phyloP scores from a whole-genome alignment of 2,888 invertebrate species.

The Drepanosiphum platanoidis region DNA sequence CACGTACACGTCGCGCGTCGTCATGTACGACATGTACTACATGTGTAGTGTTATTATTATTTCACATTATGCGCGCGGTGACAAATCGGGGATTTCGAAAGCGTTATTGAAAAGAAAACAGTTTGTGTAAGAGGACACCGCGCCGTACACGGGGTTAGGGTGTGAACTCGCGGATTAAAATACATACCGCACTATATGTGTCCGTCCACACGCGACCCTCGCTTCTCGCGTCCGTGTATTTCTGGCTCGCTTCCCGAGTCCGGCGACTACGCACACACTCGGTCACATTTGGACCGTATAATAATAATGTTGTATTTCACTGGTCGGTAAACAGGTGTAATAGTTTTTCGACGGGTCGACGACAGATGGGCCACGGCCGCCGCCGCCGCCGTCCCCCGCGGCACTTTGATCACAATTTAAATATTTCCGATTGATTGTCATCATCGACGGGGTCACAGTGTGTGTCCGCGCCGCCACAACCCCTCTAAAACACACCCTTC shows the following conservation, averaged over 20 bases:
- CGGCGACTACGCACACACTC: too few species aligned
- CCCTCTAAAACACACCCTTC: constrained; percentile 37
- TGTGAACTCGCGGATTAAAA: too few species aligned
- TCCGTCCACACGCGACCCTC: background rate
- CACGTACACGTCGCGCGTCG: too few species aligned
- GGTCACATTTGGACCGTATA: background rate
- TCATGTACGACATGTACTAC: too few species aligned
- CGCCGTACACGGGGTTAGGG: too few species aligned
- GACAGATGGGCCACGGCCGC: constrained; percentile 50
- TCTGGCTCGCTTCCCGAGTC: too few species aligned
- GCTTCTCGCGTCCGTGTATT: too few species aligned
- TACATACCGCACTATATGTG: background rate
- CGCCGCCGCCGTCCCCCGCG: constrained; percentile 31
- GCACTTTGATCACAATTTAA: constrained; percentile 61
- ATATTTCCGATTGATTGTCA: constrained; percentile 62
- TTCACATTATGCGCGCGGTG: too few species aligned
- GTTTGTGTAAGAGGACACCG: constrained; percentile 61
- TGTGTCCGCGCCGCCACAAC: constrained; percentile 43
- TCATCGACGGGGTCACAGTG: constrained; percentile 48
- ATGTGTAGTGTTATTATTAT: too few species aligned
- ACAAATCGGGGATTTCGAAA: constrained; percentile 53
- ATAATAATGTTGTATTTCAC: background rate
- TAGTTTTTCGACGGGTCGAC: constrained; percentile 21
- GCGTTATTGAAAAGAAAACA: constrained; percentile 55
- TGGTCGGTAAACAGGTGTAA: constrained; percentile 52